Evolutionary conservation across 1,140 invertebrate genomes (phyloP).

Genomic region (Ceratina australensis): DNA sequence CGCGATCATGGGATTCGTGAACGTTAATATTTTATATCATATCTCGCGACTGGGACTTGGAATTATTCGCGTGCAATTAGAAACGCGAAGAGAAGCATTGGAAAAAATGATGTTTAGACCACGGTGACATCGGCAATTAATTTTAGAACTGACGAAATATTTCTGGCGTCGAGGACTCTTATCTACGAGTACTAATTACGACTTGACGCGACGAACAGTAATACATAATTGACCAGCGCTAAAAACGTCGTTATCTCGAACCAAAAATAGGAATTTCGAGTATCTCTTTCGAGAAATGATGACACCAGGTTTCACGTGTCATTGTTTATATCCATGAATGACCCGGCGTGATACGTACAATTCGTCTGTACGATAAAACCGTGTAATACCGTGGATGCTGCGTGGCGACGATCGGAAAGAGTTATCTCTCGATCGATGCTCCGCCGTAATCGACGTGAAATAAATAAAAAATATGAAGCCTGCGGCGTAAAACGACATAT

Average conservation of each 20-base stretch:
- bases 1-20: no score
- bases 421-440: no score
- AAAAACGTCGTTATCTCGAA: background rate
- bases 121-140: conserved; percentile 23
- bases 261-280: background rate
- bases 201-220: background rate
- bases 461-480: no score
- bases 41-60: no score
- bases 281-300: background rate
- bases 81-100: no score
- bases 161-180: no score
- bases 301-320: background rate
- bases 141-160: conserved; percentile 9
- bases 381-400: background rate
- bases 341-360: background rate
- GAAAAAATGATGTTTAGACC: conserved; percentile 58
- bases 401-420: no score
- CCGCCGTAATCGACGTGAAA: no score
- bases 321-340: background rate
- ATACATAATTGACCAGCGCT: background rate
- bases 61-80: no score
- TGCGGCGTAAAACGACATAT: no score
- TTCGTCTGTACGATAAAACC: background rate
- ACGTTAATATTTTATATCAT: no score
- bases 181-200: no score